Evolutionary conservation across 1,140 invertebrate species (phyloP).

Genomic region (Latrodectus geometricus): DNA sequence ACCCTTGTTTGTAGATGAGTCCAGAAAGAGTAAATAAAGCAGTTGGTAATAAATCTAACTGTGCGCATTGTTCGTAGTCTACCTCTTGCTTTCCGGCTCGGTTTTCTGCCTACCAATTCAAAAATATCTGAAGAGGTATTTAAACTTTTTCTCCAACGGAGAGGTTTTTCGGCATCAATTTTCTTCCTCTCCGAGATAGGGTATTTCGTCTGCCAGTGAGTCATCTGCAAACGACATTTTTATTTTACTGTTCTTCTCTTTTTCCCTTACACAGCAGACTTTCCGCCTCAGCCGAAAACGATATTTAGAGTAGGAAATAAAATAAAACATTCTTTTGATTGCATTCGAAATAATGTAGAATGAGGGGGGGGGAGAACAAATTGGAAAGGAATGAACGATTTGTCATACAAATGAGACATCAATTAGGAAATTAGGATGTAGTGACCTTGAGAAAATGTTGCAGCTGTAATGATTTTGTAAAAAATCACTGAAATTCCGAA

Average conservation of each 20-base stretch:
- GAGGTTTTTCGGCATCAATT: constrained; percentile 4
- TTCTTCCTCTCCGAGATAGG: background rate
- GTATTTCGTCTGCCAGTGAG: background rate
- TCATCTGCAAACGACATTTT: constrained; percentile 5
- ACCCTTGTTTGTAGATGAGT: constrained; percentile 44
- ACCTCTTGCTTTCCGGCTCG: constrained; percentile 11
- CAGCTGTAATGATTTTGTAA: no score
- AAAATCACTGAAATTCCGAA: no score
- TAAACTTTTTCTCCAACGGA: constrained; percentile 6
- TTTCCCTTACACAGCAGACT: background rate
- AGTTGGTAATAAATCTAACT: constrained; percentile 37
- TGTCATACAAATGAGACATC: no score
- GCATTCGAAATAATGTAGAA: no score
- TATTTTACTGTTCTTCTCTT: background rate
- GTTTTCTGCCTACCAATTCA: constrained; percentile 7
- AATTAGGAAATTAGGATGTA: no score
- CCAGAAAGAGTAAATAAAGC: constrained; percentile 42
- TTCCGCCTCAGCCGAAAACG: background rate
- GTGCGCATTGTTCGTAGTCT: constrained; percentile 33
- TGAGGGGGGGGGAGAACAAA: background rate
- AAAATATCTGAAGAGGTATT: constrained; percentile 22
- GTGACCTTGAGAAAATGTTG: no score
- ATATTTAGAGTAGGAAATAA: background rate
- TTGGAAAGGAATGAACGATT: background rate
- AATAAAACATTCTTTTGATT: no score